These are phyloP conservation scores for Hermodice carunculata DNA, from an alignment of 2,888 invertebrate genomes.

Conservation along the genomic window DNA sequence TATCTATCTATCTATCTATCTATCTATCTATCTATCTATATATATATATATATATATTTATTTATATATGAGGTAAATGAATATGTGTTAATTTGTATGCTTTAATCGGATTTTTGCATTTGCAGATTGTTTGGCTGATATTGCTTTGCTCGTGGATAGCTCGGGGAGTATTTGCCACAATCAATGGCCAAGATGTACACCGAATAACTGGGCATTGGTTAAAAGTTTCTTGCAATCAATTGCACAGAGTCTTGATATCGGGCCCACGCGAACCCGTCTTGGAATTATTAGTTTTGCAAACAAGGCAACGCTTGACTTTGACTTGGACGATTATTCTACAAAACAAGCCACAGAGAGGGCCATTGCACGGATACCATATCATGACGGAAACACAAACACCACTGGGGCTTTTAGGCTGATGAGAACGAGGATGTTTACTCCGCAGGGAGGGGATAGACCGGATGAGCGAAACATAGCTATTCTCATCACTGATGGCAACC, in stretches of 20 bases:
- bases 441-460: background rate
- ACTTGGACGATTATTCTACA: slow-evolving; percentile 8
- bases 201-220: slow-evolving; percentile 1
- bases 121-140: slow-evolving; percentile 14
- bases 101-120: no score
- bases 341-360: background rate
- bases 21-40: no score
- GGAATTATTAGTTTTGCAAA: slow-evolving; percentile 9
- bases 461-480: slow-evolving; percentile 12
- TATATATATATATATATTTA: no score
- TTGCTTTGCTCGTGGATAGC: slow-evolving; percentile 5
- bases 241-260: background rate
- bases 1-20: no score
- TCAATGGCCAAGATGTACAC: no score
- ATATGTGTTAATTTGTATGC: no score
- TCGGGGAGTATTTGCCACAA: slow-evolving; percentile 13
- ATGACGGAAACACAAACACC: slow-evolving; percentile 17
- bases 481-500: slow-evolving; percentile 17
- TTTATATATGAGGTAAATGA: no score
- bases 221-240: background rate
- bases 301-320: background rate
- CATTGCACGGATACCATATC: background rate
- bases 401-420: slow-evolving; percentile 4
- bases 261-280: background rate
- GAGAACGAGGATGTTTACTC: background rate